Evolutionary conservation across 2,113 vertebrate species (phyloP).

Genomic region (Gila orcuttii): DNA sequence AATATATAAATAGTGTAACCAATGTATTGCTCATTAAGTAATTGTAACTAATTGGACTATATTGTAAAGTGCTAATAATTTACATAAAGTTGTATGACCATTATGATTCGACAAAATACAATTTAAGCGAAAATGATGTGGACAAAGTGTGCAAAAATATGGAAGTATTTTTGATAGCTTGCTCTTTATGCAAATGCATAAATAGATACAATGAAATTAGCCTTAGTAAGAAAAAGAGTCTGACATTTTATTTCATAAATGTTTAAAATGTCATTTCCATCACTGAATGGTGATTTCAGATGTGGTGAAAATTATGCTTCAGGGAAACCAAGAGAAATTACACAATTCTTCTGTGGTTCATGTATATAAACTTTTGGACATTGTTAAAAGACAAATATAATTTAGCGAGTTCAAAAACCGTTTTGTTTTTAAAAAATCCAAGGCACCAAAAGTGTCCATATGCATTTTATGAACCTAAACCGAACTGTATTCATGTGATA

Average conservation of each 20-base stretch:
- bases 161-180: too few species aligned
- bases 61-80: background rate
- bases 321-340: too few species aligned
- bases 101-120: background rate
- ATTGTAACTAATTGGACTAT: background rate
- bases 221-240: too few species aligned
- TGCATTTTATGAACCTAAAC: conserved; percentile 24
- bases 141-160: too few species aligned
- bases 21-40: background rate
- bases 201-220: too few species aligned
- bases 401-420: background rate
- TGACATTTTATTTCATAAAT: too few species aligned
- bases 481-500: conserved; percentile 10
- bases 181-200: too few species aligned
- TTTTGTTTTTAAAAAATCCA: background rate
- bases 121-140: too few species aligned
- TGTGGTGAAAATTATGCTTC: background rate
- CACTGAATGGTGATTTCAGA: too few species aligned
- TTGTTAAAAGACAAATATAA: background rate
- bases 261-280: too few species aligned
- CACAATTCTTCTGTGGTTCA: background rate
- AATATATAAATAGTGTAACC: background rate
- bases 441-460: background rate
- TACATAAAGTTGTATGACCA: background rate
- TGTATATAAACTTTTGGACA: background rate